Evolutionary conservation across 2,113 vertebrate genomes (phyloP), one percentile per base, ranked within the genome.

Genomic region (Helogale parvula): DNA sequence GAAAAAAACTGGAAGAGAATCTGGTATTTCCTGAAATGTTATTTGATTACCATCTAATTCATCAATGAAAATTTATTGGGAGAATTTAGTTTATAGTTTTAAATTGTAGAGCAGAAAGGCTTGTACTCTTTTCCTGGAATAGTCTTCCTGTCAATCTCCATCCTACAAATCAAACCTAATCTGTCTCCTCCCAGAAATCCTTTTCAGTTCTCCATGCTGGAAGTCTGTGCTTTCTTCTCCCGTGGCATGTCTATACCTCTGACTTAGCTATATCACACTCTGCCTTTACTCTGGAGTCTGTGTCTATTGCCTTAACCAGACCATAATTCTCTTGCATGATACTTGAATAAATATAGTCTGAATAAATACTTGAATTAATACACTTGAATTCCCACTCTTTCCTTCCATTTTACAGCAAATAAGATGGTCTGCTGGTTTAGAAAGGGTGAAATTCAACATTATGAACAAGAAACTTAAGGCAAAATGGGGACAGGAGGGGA

Each of bases 61-160:
- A 63, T 57, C 47, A 90, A 81, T 11, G 71, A 57, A 93, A 38
- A 31, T 74, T 38, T 76, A 7, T 50, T 79, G 74, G 54, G 27
- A 90, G 3, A 83, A 92, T 69, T 80, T 77, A 14, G 94, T 95
- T 77, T 68, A 60, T 57, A 74, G 13, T 50, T 95, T 87, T 63
- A 77, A 80, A 63, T 63, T 87, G 4, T 16, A 83, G 19, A 9
- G 57, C 80, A 68, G 80, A 90, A 90, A 83, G 35, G 27, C 21
- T 76, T 74, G 14, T 35, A 12, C 27, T 77, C 50, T 72, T 83
- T 95, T 65, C 29, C 19, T 47, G 31, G 6, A 80, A 14, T 25
- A 1, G 29, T 96, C 82, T 84, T 88, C 23, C 45, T 31, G 1
- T 84, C 27, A 86, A 72, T 91, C 31, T 0, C 29, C 5, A 31